These are phyloP conservation scores for Brachyopa scutellaris DNA, from an alignment of 2,888 invertebrate species.

Conservation along the genomic window DNA sequence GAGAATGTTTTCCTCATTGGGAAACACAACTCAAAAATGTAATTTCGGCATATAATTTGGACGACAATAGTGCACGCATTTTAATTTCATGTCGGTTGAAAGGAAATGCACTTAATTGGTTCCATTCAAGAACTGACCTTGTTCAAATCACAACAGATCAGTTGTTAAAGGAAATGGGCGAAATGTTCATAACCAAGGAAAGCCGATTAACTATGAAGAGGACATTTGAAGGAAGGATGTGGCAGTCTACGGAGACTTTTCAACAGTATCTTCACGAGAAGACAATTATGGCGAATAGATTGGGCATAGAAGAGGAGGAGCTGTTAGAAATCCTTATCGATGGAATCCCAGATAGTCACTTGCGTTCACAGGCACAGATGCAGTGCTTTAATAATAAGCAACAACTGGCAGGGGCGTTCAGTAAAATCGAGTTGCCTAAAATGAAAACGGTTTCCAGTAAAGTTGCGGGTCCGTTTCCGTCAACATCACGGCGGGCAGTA, in stretches of 20 bases:
- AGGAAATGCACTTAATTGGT: slow-evolving; percentile 27
- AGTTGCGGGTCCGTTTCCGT: slow-evolving; percentile 4
- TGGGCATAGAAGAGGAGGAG: slow-evolving; percentile 20
- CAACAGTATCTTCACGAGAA: slow-evolving; percentile 21
- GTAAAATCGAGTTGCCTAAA: slow-evolving; percentile 11
- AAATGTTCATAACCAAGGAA: slow-evolving; percentile 3
- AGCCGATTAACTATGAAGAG: slow-evolving; percentile 16
- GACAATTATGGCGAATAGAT: slow-evolving; percentile 16
- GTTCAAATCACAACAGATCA: slow-evolving; percentile 6
- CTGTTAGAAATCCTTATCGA: slow-evolving; percentile 27
- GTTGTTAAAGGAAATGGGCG: slow-evolving; percentile 19
- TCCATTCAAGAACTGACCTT: slow-evolving; percentile 21
- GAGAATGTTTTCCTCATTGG: slow-evolving; percentile 15
- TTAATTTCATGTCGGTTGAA: slow-evolving; percentile 16
- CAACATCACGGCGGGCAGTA: not conserved
- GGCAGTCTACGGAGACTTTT: slow-evolving; percentile 2
- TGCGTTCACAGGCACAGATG: slow-evolving; percentile 26
- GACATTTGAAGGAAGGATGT: slow-evolving; percentile 11
- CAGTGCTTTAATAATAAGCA: slow-evolving; percentile 4
- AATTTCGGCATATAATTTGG: not conserved
- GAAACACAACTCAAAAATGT: slow-evolving; percentile 21
- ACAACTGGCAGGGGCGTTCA: slow-evolving; percentile 18
- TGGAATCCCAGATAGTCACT: slow-evolving; percentile 13
- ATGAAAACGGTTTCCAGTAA: not conserved
- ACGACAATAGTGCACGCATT: slow-evolving; percentile 9